Base-by-base conservation (phyloP, 2,113 vertebrate species). In the Oreamnos americanus region DNA sequence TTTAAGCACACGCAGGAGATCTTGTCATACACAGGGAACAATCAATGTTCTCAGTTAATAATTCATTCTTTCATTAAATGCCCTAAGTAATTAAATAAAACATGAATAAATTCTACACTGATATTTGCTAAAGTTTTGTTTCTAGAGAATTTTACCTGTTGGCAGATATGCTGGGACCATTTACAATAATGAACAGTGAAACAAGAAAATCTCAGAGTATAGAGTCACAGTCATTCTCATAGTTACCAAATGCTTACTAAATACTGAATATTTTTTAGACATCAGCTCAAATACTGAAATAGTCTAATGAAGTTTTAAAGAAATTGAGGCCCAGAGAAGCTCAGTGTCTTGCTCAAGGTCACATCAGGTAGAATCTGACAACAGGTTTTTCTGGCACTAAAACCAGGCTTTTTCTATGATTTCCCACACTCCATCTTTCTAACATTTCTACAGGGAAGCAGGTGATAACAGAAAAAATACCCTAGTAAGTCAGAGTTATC, bases 11-110 rank as follows among this genome's bases (percentile, higher is more conserved):
- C 94, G 84, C 87, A 93, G 49, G 97, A 98, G 98, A 98, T 98
- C 98, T 96, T 99, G 98, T 94, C 95, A 98, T 89, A 98, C 97
- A 95, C 96, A 98, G 93, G 97, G 96, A 98, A 97, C 81, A 98
- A 98, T 98, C 98, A 98, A 98, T 98, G 98, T 93, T 90, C 95
- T 98, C 97, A 98, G 97, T 98, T 98, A 98, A 99, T 98, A 99
- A 98, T 97, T 96, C 98, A 98, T 97, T 97, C 97, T 94, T 98
- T 98, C 96, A 97, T 97, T 98, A 97, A 98, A 98, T 90, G 64
- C 93, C 97, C 96, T 90, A 95, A 51, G 0, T 98, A 98, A 98
- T 98, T 98, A 92, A 98, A 99, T 98, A 98, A 98, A 98, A 98
- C 97, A 98, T 91, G 71, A 98, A 98, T 92, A 97, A 94, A 98